Percentiles rank a stretch among this genome's conserved stretches.
phyloP scores from a whole-genome alignment of 2,113 vertebrate genomes.

The Rhinolophus ferrumequinum region DNA sequence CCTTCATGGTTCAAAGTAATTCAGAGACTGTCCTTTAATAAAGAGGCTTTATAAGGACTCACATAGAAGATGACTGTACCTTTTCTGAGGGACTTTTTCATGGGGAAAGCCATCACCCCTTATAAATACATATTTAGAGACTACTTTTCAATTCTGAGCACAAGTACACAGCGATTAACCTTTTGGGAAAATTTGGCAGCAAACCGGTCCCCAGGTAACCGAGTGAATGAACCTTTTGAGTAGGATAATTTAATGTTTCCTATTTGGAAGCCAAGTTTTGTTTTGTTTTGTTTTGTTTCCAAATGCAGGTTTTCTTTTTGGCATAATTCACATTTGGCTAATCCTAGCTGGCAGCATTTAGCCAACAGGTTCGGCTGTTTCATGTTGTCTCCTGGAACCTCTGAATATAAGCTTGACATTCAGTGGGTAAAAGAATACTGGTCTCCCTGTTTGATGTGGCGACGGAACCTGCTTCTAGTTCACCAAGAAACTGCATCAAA shows the following conservation, averaged over 20 bases:
- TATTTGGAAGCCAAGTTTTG: background rate
- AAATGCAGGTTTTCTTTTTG: conserved; percentile 21
- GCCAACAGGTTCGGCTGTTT: background rate
- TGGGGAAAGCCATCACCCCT: background rate
- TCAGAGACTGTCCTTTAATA: background rate
- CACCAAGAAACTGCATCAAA: background rate
- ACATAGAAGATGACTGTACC: background rate
- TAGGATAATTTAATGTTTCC: background rate
- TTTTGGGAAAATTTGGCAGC: background rate
- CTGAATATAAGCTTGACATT: background rate
- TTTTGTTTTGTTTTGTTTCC: background rate
- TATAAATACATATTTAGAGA: background rate
- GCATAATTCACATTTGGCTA: background rate
- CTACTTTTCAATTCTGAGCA: conserved; percentile 28
- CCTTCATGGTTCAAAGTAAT: background rate
- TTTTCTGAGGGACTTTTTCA: background rate
- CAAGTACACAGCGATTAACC: background rate
- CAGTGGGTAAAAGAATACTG: background rate
- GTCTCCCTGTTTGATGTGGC: background rate
- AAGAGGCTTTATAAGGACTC: background rate
- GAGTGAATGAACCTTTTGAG: background rate
- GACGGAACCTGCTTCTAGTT: background rate
- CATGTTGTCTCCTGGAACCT: background rate
- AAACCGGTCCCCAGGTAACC: background rate
- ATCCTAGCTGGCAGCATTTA: background rate